Evolutionary conservation across 2,113 vertebrate genomes (phyloP).

Genomic region (Pachycephala philippinensis): DNA sequence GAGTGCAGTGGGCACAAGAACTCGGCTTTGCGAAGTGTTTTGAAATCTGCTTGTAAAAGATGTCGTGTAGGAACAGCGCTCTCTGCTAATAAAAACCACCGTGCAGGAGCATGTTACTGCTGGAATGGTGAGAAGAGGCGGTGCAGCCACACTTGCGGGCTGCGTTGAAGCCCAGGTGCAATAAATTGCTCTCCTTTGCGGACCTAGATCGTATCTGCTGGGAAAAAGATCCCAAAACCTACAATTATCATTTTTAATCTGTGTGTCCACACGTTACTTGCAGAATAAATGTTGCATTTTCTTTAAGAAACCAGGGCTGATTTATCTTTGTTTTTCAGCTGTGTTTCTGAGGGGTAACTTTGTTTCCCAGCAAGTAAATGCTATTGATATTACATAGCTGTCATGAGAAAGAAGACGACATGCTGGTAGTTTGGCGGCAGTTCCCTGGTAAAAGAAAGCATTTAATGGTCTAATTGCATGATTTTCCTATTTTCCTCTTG

Average conservation of each 20-base stretch:
- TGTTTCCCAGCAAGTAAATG: background rate
- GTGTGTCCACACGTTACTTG: background rate
- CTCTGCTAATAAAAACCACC: background rate
- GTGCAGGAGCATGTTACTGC: accelerated
- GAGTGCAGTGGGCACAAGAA: accelerated
- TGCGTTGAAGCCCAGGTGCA: accelerated
- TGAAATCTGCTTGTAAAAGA: background rate
- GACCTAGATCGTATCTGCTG: background rate
- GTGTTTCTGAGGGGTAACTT: background rate
- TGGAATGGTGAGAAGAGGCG: background rate
- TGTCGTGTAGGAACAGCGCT: accelerated
- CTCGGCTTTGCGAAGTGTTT: background rate
- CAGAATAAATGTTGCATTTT: background rate
- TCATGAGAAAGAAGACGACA: background rate
- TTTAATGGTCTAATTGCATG: background rate
- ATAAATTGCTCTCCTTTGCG: background rate
- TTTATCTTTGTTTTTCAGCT: background rate
- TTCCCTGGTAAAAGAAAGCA: background rate
- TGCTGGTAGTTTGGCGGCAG: background rate
- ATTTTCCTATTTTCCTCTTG: background rate
- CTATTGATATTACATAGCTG: background rate
- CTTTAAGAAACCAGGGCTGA: background rate
- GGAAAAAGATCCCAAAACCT: background rate
- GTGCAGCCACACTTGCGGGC: accelerated
- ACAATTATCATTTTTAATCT: background rate